phyloP scores from a whole-genome alignment of 1,140 invertebrate genomes.

The Araneus ventricosus region DNA sequence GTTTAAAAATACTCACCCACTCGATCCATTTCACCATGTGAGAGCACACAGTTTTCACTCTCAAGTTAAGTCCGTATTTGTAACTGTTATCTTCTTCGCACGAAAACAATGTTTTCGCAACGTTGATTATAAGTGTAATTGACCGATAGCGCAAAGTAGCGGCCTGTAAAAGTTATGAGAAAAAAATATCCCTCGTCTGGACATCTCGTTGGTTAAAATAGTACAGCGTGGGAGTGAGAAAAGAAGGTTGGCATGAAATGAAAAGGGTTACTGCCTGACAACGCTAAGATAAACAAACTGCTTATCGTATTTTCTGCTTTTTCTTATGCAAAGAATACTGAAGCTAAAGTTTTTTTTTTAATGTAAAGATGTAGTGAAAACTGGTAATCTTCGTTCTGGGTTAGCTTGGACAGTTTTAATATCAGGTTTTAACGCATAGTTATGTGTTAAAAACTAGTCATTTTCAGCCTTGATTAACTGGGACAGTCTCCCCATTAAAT shows the following conservation, averaged over 20 bases:
- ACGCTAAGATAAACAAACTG: background rate
- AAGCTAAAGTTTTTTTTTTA: too few species aligned
- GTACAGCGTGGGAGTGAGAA: background rate
- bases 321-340: too few species aligned
- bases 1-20: background rate
- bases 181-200: background rate
- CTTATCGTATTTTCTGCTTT: background rate
- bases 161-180: background rate
- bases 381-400: too few species aligned
- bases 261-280: background rate
- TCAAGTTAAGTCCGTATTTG: background rate
- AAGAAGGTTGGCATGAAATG: background rate
- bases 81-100: background rate
- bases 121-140: background rate
- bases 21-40: background rate
- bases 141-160: background rate
- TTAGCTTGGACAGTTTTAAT: too few species aligned
- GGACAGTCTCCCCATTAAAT: too few species aligned
- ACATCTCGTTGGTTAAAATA: background rate
- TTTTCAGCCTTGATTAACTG: too few species aligned
- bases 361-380: too few species aligned
- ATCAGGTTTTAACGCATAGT: too few species aligned
- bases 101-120: constrained; percentile 4
- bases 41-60: background rate
- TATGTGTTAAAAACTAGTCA: too few species aligned